phyloP scores from a whole-genome alignment of 2,888 invertebrate species.

The Odontocolon sp. region DNA sequence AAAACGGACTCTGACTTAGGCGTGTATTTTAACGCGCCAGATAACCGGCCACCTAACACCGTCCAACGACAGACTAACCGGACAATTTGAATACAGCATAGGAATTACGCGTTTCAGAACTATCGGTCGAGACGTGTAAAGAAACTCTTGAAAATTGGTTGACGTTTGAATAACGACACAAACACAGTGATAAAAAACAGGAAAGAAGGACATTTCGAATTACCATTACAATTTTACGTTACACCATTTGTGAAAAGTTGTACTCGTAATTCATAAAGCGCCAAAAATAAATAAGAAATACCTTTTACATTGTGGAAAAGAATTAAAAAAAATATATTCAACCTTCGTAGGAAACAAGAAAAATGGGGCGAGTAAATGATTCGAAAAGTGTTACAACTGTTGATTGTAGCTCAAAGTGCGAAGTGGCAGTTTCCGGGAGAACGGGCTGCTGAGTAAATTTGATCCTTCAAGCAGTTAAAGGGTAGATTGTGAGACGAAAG shows the following conservation, averaged over 20 bases:
- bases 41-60: slow-evolving; percentile 33
- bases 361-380: not conserved
- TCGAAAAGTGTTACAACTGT: slow-evolving; percentile 9
- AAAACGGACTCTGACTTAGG: slow-evolving; percentile 10
- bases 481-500: slow-evolving; percentile 34
- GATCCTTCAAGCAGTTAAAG: slow-evolving; percentile 33
- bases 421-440: slow-evolving; percentile 56
- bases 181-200: not conserved
- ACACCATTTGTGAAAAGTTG: no score
- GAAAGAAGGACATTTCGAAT: not conserved
- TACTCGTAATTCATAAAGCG: no score
- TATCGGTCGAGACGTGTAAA: not conserved
- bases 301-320: not conserved
- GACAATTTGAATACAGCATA: slow-evolving; percentile 35
- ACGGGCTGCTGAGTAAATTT: slow-evolving; percentile 38
- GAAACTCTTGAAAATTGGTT: no score
- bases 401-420: slow-evolving; percentile 38
- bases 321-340: not conserved
- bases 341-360: not conserved
- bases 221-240: no score
- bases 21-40: slow-evolving; percentile 41
- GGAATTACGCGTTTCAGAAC: not conserved
- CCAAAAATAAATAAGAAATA: no score
- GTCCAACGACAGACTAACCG: slow-evolving; percentile 6
- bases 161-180: no score